phyloP scores from a whole-genome alignment of 1,140 invertebrate genomes.

The Rhyzopertha dominica region DNA sequence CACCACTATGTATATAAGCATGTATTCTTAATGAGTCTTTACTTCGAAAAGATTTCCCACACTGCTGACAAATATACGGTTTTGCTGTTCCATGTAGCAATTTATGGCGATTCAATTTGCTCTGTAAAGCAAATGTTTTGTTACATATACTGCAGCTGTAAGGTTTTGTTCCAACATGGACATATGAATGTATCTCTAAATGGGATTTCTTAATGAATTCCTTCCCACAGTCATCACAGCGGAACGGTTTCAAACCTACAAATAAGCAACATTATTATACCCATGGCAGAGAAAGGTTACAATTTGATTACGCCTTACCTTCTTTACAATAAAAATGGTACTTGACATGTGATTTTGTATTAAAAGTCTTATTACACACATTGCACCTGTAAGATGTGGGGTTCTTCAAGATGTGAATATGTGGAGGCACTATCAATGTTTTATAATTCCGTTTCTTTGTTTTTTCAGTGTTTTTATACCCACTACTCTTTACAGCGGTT shows the following conservation, averaged over 20 bases:
- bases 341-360: slow-evolving; percentile 36
- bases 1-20: slow-evolving; percentile 48
- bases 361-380: slow-evolving; percentile 40
- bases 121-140: slow-evolving; percentile 35
- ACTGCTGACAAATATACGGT: slow-evolving; percentile 44
- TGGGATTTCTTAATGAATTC: slow-evolving; percentile 41
- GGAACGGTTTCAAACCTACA: slow-evolving; percentile 44
- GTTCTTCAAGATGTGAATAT: slow-evolving; percentile 28
- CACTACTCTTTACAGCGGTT: slow-evolving; percentile 3
- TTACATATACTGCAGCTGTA: slow-evolving; percentile 37
- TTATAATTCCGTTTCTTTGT: slow-evolving; percentile 23
- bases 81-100: slow-evolving; percentile 29
- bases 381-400: slow-evolving; percentile 36
- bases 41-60: slow-evolving; percentile 45
- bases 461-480: slow-evolving; percentile 3
- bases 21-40: slow-evolving; percentile 47
- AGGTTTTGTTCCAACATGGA: slow-evolving; percentile 38
- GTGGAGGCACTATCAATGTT: slow-evolving; percentile 27
- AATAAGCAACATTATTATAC: slow-evolving; percentile 17
- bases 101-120: slow-evolving; percentile 40
- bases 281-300: slow-evolving; percentile 1
- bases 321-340: slow-evolving; percentile 42
- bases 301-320: slow-evolving; percentile 21
- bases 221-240: slow-evolving; percentile 38
- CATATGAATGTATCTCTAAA: slow-evolving; percentile 36